Base-by-base conservation (phyloP, 2,888 invertebrate species). In the Parapristionchus giblindavisi region DNA sequence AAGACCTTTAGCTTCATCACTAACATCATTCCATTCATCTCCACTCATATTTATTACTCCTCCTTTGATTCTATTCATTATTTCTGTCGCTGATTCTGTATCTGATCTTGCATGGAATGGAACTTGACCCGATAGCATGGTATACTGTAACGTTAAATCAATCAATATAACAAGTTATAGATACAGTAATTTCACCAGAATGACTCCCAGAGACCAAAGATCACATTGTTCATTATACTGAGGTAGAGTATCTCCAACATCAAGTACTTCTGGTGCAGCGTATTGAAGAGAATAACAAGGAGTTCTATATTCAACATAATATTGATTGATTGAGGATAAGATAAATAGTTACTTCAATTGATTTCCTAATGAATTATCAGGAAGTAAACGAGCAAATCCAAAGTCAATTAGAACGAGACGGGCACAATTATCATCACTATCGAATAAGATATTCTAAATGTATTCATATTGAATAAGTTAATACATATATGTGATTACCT, bases 261-360 rank as follows among this genome's bases (percentile, higher is more conserved):
- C 91, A 60, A 98, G 91, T 17, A 96, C 94, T 89, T 98, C 97
- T 0, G 97, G 97, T 0, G 97, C 96, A 0, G 96, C 97, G 90
- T 97, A 98, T 85, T 93, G 93, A 61, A 95, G 89, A 75, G 97
- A 96, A 89, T 94, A 98, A 88, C 97, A 96, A 0, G 97, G 96
- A 0, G 95, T 95, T 89, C 91, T 92, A 76, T 3, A 77, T 21
- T 8, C 24, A 14, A n/a, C 14, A n/a, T 29, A 58, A 58, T 58
- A 63, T 17, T 32, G 34, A 29, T 21, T 29, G 11, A 52, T 29
- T 29, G 8, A 27, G 14, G 24, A 17, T 11, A 56, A 24, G 8
- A 11, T 48, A 51, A 82, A 81, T 75, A 77, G 51, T 24, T 52
- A 82, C 83, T 82, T 83, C 71, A 83, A 77, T 75, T 86, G 82